These are phyloP conservation scores for Protosalanx chinensis DNA, from an alignment of 2,797 vertebrate genomes.

Conservation along the genomic window DNA sequence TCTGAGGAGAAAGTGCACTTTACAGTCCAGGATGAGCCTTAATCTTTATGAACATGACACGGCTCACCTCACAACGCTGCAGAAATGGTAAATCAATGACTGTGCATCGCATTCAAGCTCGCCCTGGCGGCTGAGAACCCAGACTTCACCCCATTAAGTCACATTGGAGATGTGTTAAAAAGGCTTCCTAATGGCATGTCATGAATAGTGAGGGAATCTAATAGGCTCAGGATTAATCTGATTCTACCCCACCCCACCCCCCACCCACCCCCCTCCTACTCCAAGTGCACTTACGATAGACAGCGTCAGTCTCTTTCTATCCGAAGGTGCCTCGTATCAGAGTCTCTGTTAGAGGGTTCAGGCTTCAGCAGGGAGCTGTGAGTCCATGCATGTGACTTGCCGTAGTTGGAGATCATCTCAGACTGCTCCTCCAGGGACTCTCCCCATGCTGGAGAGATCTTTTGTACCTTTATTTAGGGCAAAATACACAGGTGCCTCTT, in stretches of 20 bases:
- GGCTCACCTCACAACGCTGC: slow-evolving; percentile 5
- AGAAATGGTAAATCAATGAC: slow-evolving; percentile 26
- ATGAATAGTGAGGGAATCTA: slow-evolving; percentile 21
- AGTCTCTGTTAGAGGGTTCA: neutral
- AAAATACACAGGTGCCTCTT: neutral
- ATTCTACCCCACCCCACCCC: neutral
- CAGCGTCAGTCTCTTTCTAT: neutral
- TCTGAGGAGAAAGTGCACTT: slow-evolving; percentile 7
- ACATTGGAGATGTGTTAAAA: slow-evolving; percentile 25
- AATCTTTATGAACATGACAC: slow-evolving; percentile 15
- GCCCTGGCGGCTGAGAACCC: slow-evolving; percentile 7
- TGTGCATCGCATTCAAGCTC: slow-evolving; percentile 21
- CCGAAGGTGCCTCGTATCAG: slow-evolving; percentile 5
- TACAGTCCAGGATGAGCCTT: slow-evolving; percentile 4
- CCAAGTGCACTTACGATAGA: slow-evolving; percentile 7
- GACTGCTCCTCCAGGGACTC: neutral
- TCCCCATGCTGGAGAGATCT: neutral
- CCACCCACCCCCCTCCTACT: neutral
- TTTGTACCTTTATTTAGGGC: neutral
- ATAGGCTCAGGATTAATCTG: slow-evolving; percentile 25
- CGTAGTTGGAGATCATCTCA: neutral
- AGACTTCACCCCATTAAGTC: slow-evolving; percentile 29
- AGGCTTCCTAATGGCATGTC: slow-evolving; percentile 22
- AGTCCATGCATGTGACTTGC: neutral
- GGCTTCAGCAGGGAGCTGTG: neutral